Evolutionary conservation across 2,113 vertebrate species (phyloP), one percentile per base, ranked within the genome.

Genomic region (Lophura nycthemera): DNA sequence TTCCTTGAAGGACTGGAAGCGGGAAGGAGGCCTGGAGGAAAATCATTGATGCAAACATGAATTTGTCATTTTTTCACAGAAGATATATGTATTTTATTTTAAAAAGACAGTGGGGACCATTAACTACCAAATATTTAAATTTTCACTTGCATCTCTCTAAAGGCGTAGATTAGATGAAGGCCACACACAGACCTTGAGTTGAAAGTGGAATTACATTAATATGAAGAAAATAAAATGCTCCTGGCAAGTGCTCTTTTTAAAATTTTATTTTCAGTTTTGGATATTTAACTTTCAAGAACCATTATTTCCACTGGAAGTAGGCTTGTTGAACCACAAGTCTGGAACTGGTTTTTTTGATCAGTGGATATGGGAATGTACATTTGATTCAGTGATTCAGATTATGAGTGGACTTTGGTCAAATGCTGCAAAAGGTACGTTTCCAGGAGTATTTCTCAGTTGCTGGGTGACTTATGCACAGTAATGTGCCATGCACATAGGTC

Each of bases 51-150:
- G 71, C 64, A 73, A 92, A 88, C 20, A 65, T 40, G 45, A 86
- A 88, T 82, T 76, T 94, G 81, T 92, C 73, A 91, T 93, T 95
- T 91, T 92, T 86, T 72, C 70, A 67, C 42, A 77, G 82, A 83
- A 24, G 64, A 52, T 83, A 47, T 21, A 7, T 81, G 69, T 69
- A 60, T 77, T 91, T 85, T 81, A 16, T 65, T 92, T 92, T 52
- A 16, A 89, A 91, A 95, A 92, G 72, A 72, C 85, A 80, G 50
- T 24, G n/a, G 40, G 40, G 65, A 36, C 73, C 73, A 40, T 83
- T 91, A 72, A 57, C 60, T 72, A 86, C 32, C 40, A 91, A 93
- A 88, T 75, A 91, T 69, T 91, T 91, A 34, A 95, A 92, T 67
- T 86, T 90, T 54, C 48, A 0, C 75, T 90, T 70, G 36, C 40